phyloP scores from a whole-genome alignment of 2,113 vertebrate genomes.

The Pygoscelis adeliae region DNA sequence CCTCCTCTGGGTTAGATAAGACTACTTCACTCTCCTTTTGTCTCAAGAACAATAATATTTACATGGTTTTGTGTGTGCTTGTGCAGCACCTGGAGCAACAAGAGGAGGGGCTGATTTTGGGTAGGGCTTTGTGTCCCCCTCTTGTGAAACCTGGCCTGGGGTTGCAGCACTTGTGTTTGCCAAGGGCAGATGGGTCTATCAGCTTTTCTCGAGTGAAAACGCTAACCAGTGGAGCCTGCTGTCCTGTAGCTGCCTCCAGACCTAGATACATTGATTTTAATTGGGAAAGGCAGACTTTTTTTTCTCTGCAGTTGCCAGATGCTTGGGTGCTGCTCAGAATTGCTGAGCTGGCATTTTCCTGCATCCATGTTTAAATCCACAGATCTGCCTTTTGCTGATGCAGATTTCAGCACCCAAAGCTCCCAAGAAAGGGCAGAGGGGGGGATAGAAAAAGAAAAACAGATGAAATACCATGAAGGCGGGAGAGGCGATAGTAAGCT shows the following conservation, averaged over 20 bases:
- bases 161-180: not conserved
- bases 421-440: not conserved
- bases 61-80: fast-evolving
- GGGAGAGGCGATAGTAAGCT: not conserved
- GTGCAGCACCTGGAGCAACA: not conserved
- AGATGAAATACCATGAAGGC: not conserved
- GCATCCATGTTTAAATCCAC: not conserved
- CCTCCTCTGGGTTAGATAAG: not conserved
- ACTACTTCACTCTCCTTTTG: not conserved
- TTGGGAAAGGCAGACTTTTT: not conserved
- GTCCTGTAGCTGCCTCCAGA: not conserved
- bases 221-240: not conserved
- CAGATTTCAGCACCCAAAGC: not conserved
- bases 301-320: not conserved
- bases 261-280: not conserved
- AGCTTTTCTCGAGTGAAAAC: not conserved
- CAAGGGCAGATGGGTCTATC: not conserved
- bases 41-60: not conserved
- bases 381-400: not conserved
- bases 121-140: not conserved
- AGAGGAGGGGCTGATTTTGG: not conserved
- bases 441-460: not conserved
- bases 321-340: not conserved
- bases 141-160: not conserved
- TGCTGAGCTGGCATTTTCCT: not conserved